These are phyloP conservation scores for Oxytorus armatus DNA, from an alignment of 2,888 invertebrate genomes.

Conservation along the genomic window DNA sequence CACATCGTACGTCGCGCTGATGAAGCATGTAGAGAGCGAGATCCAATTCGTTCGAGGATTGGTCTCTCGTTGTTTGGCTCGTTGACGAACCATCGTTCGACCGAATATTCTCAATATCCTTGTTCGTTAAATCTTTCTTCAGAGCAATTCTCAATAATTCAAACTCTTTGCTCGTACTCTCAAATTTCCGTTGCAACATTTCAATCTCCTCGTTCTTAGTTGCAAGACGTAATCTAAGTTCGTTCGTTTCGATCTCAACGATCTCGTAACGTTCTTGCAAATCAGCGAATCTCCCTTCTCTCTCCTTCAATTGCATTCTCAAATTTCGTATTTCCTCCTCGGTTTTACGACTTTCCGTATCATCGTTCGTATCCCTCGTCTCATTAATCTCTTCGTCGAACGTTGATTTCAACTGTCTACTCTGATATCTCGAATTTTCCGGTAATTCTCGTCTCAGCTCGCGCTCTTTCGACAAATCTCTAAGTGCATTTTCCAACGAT, in stretches of 20 bases:
- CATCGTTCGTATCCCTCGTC: background rate
- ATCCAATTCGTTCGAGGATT: constrained; percentile 87
- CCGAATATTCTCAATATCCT: constrained; percentile 17
- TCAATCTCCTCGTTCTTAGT: constrained; percentile 90
- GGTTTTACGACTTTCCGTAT: constrained; percentile 80
- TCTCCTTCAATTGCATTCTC: constrained; percentile 87
- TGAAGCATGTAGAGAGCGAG: constrained; percentile 94
- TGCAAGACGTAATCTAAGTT: constrained; percentile 88
- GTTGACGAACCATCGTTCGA: constrained; percentile 45
- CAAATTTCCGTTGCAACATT: constrained; percentile 88
- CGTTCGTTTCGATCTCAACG: constrained; percentile 86
- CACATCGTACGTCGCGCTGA: constrained; percentile 93
- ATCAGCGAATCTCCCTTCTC: constrained; percentile 85
- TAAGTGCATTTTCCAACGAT: constrained; percentile 36
- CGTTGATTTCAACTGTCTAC: constrained; percentile 1
- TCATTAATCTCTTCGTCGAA: constrained; percentile 14
- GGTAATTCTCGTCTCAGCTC: background rate
- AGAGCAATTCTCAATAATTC: constrained; percentile 83
- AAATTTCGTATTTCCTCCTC: constrained; percentile 91
- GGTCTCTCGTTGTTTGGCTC: constrained; percentile 48
- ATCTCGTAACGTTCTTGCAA: constrained; percentile 86
- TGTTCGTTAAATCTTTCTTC: constrained; percentile 72
- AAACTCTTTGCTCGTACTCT: constrained; percentile 87
- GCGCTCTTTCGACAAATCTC: constrained; percentile 27
- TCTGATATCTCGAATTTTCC: constrained; percentile 13